Conservation (phyloP, 2,888 invertebrate genomes). For the Unio pictorum region DNA sequence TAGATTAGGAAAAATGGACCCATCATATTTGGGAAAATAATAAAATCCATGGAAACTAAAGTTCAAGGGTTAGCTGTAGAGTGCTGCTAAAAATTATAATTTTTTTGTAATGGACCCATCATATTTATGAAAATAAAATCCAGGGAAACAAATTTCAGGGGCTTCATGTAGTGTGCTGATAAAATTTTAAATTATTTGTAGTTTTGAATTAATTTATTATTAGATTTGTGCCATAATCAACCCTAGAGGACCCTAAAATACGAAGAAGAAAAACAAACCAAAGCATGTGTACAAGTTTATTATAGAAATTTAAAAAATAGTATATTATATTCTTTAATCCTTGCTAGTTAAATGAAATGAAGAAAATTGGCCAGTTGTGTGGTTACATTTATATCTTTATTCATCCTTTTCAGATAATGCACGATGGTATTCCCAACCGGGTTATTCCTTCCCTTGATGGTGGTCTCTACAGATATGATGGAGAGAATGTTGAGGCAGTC, state of each 20-base stretch:
- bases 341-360: neutral
- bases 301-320: neutral
- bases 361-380: neutral
- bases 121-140: too few relatives aligned
- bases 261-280: neutral
- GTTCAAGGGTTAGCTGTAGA: too few relatives aligned
- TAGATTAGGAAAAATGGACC: too few relatives aligned
- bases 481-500: slow-evolving; percentile 87
- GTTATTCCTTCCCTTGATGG: slow-evolving; percentile 95
- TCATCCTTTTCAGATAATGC: slow-evolving; percentile 50
- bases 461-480: slow-evolving; percentile 91
- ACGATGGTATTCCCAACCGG: slow-evolving; percentile 72
- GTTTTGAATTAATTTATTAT: too few relatives aligned
- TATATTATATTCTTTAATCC: neutral
- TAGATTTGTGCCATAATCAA: too few relatives aligned
- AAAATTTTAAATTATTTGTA: too few relatives aligned
- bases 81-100: too few relatives aligned
- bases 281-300: neutral
- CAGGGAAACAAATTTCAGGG: too few relatives aligned
- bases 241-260: neutral
- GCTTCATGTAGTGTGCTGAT: too few relatives aligned
- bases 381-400: neutral
- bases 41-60: too few relatives aligned
- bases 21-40: too few relatives aligned
- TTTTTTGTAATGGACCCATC: too few relatives aligned